Conservation (phyloP, 2,113 vertebrate species). For the Solea senegalensis region DNA sequence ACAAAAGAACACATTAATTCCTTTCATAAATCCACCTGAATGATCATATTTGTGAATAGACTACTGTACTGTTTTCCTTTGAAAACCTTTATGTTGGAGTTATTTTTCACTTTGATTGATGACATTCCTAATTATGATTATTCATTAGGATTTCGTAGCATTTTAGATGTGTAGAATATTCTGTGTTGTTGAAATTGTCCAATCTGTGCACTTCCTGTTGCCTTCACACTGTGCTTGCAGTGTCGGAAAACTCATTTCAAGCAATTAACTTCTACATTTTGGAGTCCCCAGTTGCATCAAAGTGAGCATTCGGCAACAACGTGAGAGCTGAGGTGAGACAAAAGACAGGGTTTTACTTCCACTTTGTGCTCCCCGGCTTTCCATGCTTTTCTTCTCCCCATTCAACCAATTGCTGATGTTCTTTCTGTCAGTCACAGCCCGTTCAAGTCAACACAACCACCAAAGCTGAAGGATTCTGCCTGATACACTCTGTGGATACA, state of each 20-base stretch:
- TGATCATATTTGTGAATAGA: not conserved
- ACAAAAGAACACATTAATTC: not conserved
- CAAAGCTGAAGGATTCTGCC: slow-evolving; percentile 5
- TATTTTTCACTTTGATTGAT: too few relatives aligned
- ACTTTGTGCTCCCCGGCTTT: slow-evolving; percentile 19
- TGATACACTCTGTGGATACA: not conserved
- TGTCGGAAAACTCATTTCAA: slow-evolving; percentile 2
- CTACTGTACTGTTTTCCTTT: too few relatives aligned
- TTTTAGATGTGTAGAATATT: too few relatives aligned
- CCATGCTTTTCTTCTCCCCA: slow-evolving; percentile 27
- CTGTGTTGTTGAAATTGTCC: too few relatives aligned
- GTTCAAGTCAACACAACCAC: slow-evolving; percentile 18
- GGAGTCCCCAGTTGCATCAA: not conserved
- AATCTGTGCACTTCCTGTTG: not conserved
- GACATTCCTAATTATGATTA: too few relatives aligned
- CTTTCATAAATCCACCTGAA: not conserved
- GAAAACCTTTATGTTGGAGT: too few relatives aligned
- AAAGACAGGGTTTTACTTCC: slow-evolving; percentile 2
- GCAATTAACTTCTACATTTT: slow-evolving; percentile 18
- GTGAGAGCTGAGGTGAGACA: slow-evolving; percentile 8
- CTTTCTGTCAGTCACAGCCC: slow-evolving; percentile 19
- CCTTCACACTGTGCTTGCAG: not conserved
- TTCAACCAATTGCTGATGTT: slow-evolving; percentile 13
- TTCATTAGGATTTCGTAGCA: too few relatives aligned
- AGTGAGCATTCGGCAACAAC: slow-evolving; percentile 2